A percentile compares a stretch with the other conserved stretches of the same genome.
phyloP scores from a whole-genome alignment of 2,888 invertebrate species.

The Drosophila neonasuta region DNA sequence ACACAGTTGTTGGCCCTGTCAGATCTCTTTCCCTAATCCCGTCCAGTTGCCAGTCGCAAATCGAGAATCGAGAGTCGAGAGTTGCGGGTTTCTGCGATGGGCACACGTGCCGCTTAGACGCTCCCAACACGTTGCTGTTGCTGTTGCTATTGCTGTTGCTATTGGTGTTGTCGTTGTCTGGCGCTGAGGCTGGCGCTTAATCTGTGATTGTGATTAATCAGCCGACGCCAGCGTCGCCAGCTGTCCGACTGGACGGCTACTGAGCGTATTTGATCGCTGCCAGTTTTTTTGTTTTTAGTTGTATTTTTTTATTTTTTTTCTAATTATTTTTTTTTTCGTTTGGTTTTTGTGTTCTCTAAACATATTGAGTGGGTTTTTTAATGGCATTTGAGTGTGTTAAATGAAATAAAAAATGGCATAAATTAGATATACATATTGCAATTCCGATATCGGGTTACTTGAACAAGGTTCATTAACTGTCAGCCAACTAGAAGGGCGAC shows the following conservation, averaged over 20 bases:
- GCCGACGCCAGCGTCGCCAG: conserved; percentile 61
- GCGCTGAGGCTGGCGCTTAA: conserved; percentile 67
- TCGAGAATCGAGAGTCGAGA: not conserved
- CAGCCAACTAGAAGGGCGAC: conserved; percentile 17
- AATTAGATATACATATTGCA: conserved; percentile 75
- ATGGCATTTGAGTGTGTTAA: conserved; percentile 68
- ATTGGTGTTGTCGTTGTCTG: conserved; percentile 21
- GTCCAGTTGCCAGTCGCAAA: conserved; percentile 3
- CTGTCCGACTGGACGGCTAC: conserved; percentile 64
- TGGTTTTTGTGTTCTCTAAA: conserved; percentile 49
- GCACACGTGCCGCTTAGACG: conserved; percentile 52
- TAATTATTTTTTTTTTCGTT: conserved; percentile 23
- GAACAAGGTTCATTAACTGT: conserved; percentile 72
- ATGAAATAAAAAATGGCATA: conserved; percentile 73
- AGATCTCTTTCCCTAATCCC: conserved; percentile 1
- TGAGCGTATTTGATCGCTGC: conserved; percentile 64
- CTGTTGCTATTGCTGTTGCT: not conserved
- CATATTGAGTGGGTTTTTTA: conserved; percentile 68
- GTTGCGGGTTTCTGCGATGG: conserved; percentile 24
- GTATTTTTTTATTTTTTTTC: conserved; percentile 38
- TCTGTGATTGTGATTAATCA: conserved; percentile 75
- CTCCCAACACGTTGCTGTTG: conserved; percentile 39
- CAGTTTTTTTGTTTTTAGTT: conserved; percentile 30
- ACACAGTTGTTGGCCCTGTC: conserved; percentile 2
- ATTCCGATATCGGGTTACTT: conserved; percentile 73